phyloP scores from a whole-genome alignment of 2,797 vertebrate species.

The Eremophila alpestris region DNA sequence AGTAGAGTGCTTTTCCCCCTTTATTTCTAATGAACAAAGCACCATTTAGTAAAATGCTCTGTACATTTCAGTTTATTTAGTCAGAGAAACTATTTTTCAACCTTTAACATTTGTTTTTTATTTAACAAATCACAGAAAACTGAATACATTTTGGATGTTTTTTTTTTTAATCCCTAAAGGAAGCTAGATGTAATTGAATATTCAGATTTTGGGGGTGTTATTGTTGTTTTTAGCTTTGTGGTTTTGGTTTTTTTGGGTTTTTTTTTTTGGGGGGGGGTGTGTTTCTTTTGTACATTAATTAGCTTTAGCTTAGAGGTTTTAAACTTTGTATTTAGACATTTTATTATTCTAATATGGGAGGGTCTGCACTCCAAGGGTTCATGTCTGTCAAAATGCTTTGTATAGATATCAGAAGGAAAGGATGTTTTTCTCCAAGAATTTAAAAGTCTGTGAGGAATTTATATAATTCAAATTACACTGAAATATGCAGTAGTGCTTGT shows the following conservation, averaged over 20 bases:
- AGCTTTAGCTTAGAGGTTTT: background rate
- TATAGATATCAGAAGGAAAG: background rate
- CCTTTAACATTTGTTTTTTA: background rate
- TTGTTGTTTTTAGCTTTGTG: too few species aligned
- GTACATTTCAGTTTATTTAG: background rate
- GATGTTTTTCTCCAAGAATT: background rate
- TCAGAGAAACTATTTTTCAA: background rate
- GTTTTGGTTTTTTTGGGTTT: too few species aligned
- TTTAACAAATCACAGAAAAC: background rate
- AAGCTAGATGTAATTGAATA: background rate
- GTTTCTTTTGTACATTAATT: background rate
- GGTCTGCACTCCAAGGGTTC: background rate
- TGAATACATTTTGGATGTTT: rapidly evolving
- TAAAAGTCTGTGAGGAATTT: background rate
- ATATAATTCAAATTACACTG: background rate
- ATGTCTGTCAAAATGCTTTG: background rate
- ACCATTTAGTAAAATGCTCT: background rate
- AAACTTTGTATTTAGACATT: background rate
- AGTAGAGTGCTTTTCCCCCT: background rate
- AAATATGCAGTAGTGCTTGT: background rate
- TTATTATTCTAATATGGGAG: background rate
- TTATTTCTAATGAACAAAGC: background rate
- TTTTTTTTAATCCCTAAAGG: background rate
- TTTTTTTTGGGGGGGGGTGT: too few species aligned
- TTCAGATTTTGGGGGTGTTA: background rate